phyloP scores from a whole-genome alignment of 37 sponge, comb jelly and placozoan genomes.

The Tethya wilhelma region DNA sequence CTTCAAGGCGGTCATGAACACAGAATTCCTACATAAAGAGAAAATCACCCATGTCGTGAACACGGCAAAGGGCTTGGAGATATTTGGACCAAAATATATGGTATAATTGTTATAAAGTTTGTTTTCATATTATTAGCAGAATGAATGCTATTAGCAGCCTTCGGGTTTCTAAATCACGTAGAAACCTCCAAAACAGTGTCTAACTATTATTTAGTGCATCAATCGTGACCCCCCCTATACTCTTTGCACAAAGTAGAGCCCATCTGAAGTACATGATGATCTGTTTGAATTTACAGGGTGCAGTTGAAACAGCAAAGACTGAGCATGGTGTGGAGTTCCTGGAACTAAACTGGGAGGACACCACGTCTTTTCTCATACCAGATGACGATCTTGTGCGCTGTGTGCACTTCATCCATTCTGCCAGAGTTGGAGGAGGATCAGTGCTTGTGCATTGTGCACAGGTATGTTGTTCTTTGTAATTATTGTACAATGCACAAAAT shows the following conservation, averaged over 20 bases:
- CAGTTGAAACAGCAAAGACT: slow-evolving; percentile 60
- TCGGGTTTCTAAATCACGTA: too few relatives aligned
- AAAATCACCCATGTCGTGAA: slow-evolving; percentile 73
- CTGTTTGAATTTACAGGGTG: slow-evolving; percentile 28
- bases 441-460: slow-evolving; percentile 89
- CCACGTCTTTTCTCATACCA: slow-evolving; percentile 35
- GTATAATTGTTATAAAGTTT: slow-evolving; percentile 15
- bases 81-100: slow-evolving; percentile 81
- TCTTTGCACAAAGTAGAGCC: background rate
- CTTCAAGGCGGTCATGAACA: slow-evolving; percentile 80
- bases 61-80: slow-evolving; percentile 86
- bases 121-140: background rate
- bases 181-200: too few relatives aligned
- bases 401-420: slow-evolving; percentile 72
- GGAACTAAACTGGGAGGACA: slow-evolving; percentile 77
- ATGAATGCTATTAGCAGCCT: slow-evolving; percentile 4
- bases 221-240: background rate
- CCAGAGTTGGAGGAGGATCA: slow-evolving; percentile 37
- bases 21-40: slow-evolving; percentile 53
- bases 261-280: background rate
- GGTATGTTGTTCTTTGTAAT: slow-evolving; percentile 26
- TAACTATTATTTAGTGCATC: background rate
- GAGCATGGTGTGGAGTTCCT: slow-evolving; percentile 51
- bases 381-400: slow-evolving; percentile 40
- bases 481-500: background rate